Percentiles rank a stretch among this genome's conserved stretches.
These are phyloP conservation scores for Mesoclemmys tuberculata DNA, from an alignment of 2,113 vertebrate species.

Conservation along the genomic window DNA sequence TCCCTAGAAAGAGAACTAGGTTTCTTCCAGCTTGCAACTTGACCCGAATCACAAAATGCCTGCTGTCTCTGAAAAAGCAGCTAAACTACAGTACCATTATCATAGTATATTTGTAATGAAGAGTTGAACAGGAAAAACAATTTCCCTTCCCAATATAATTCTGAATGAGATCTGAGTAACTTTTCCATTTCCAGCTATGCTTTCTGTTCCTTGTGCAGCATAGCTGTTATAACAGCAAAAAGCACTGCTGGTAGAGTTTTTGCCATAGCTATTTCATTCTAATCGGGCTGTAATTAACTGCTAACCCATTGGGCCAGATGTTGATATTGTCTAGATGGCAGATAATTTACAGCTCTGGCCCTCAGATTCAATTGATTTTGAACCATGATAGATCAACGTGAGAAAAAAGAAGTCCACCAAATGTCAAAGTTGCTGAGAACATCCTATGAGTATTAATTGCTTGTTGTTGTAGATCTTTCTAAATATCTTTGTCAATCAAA, in stretches of 20 bases:
- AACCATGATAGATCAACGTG: conserved; percentile 13
- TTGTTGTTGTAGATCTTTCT: conserved; percentile 32
- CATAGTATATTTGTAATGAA: conserved; percentile 21
- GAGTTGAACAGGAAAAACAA: conserved; percentile 15
- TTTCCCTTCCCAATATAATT: conserved; percentile 10
- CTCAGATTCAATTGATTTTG: conserved; percentile 36
- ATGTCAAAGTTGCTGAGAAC: conserved; percentile 18
- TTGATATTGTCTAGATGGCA: neutral
- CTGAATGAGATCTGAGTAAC: conserved; percentile 17
- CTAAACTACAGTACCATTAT: neutral
- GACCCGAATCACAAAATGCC: conserved; percentile 21
- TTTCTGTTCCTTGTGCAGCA: neutral
- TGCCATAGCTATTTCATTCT: conserved; percentile 22
- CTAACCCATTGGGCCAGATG: neutral
- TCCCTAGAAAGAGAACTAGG: neutral
- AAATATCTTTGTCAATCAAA: conserved; percentile 42
- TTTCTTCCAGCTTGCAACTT: conserved; percentile 45
- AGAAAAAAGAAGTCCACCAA: conserved; percentile 34
- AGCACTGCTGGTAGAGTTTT: neutral
- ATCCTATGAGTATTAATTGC: conserved; percentile 52
- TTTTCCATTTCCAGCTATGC: conserved; percentile 41
- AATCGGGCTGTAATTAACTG: conserved; percentile 28
- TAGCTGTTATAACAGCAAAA: conserved; percentile 22
- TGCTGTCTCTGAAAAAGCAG: conserved; percentile 30
- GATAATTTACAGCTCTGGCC: conserved; percentile 22